Conservation (phyloP, 2,888 invertebrate species). For the Brachyptera risi region DNA sequence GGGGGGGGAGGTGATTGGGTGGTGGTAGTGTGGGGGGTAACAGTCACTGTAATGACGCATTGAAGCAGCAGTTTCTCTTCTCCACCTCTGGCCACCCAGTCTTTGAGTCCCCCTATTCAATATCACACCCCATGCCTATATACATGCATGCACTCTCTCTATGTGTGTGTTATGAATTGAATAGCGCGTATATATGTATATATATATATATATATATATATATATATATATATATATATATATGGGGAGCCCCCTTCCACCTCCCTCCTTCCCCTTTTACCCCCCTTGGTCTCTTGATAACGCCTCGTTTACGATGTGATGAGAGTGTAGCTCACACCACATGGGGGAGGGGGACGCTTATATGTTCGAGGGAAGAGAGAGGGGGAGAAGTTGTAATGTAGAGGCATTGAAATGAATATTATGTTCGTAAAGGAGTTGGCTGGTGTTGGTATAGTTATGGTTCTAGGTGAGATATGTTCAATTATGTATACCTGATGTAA, state of each 20-base stretch:
- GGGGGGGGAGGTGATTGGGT: background rate
- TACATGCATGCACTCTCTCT: background rate
- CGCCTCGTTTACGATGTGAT: background rate
- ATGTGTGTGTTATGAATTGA: background rate
- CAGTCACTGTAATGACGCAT: conserved; percentile 29
- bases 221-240: no score
- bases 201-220: no score
- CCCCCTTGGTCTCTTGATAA: background rate
- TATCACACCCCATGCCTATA: background rate
- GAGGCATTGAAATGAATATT: no score
- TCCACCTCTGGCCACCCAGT: no score
- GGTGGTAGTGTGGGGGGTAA: conserved; percentile 18
- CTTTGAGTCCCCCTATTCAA: background rate
- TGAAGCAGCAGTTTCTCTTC: conserved; percentile 6
- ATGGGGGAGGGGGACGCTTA: background rate
- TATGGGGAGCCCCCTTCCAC: no score
- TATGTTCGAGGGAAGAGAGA: no score
- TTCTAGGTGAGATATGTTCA: no score
- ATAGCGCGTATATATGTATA: background rate
- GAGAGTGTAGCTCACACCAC: background rate
- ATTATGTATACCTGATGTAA: no score
- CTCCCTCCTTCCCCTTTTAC: no score
- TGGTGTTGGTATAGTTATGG: no score
- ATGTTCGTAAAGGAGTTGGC: no score
- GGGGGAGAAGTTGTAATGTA: no score